Conservation (phyloP, 2,888 invertebrate species). For the Clivina fossor region DNA sequence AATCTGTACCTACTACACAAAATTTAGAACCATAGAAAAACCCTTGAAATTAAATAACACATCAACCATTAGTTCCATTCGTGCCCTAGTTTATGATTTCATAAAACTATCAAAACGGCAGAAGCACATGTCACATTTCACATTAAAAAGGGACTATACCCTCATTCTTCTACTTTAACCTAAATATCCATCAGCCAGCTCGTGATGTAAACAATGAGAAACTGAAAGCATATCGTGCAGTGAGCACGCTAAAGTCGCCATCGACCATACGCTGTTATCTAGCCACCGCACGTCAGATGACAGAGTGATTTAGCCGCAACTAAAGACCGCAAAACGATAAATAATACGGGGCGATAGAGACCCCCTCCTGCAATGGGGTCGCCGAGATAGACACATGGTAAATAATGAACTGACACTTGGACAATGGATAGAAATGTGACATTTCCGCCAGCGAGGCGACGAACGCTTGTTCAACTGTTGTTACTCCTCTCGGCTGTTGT, state of each 20-base stretch:
- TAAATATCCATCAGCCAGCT: background rate
- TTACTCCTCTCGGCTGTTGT: background rate
- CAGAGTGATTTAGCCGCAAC: constrained; percentile 29
- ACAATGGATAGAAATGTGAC: constrained; percentile 33
- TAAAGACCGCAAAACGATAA: constrained; percentile 34
- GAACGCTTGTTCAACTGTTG: background rate
- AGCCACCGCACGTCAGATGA: constrained; percentile 24
- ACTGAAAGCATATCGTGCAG: constrained; percentile 6
- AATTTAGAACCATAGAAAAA: no score
- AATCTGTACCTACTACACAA: no score
- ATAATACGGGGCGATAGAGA: constrained; percentile 22
- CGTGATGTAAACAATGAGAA: constrained; percentile 9
- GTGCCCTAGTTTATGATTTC: no score
- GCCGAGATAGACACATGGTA: constrained; percentile 31
- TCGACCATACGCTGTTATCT: constrained; percentile 3
- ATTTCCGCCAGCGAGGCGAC: constrained; percentile 28
- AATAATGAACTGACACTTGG: constrained; percentile 34
- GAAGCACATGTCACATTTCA: background rate
- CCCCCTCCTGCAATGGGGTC: constrained; percentile 29
- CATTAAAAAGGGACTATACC: background rate
- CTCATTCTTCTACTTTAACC: background rate
- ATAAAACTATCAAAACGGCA: no score
- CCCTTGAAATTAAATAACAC: no score
- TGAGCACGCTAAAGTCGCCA: background rate
- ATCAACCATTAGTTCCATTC: no score